Conservation (phyloP, 2,113 vertebrate genomes). For the Corythaeola cristata region DNA sequence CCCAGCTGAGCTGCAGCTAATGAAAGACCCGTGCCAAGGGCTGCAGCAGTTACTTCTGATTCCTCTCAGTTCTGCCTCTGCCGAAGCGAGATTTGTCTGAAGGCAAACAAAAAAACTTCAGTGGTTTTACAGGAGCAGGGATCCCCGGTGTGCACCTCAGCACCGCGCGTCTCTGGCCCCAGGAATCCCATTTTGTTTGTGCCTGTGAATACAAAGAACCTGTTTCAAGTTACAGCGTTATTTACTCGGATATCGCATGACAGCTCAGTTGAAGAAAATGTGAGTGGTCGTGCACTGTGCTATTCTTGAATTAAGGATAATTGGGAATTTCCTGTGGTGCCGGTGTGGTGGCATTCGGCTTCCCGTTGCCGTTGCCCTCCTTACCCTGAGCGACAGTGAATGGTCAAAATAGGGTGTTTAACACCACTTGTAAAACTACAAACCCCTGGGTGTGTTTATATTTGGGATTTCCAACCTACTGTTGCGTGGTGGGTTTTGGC, state of each 20-base stretch:
- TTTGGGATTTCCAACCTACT: neutral
- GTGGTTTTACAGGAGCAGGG: neutral
- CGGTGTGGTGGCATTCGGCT: neutral
- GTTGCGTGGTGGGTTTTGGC: neutral
- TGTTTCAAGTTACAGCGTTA: neutral
- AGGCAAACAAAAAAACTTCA: neutral
- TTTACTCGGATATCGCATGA: neutral
- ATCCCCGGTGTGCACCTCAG: neutral
- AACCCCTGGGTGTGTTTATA: neutral
- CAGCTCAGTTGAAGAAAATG: conserved; percentile 58
- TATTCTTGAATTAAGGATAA: conserved; percentile 30
- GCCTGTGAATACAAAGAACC: neutral
- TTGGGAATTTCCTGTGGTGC: conserved; percentile 58
- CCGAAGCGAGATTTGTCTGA: neutral
- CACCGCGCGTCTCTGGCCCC: fast-evolving
- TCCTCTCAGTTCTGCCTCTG: neutral
- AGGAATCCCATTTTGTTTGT: neutral
- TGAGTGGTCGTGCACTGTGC: neutral
- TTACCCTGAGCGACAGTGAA: fast-evolving
- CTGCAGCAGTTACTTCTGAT: neutral
- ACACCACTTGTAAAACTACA: neutral
- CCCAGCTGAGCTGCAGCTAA: neutral
- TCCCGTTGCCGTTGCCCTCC: neutral
- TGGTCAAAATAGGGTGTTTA: neutral
- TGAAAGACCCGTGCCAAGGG: neutral